Percentiles rank a stretch among this genome's conserved stretches.
Conservation (phyloP, 2,888 invertebrate genomes). For the Aporophyla nigra region DNA sequence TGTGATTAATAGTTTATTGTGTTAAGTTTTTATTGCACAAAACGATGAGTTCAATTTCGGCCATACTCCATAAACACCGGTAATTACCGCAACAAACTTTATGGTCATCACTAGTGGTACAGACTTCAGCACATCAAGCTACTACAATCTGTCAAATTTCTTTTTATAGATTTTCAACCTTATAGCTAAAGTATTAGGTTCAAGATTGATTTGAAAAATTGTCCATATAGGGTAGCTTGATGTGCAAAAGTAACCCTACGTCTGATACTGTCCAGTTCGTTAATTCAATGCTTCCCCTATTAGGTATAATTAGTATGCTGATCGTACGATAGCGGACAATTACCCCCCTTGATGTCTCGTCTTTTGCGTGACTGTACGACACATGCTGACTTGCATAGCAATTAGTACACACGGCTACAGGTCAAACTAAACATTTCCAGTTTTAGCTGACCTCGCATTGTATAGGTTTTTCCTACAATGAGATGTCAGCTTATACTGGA, state of each 20-base stretch:
- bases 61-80: too few relatives aligned
- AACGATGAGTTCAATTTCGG: background rate
- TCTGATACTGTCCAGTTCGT: slow-evolving; percentile 32
- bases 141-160: too few relatives aligned
- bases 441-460: too few relatives aligned
- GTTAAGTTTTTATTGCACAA: background rate
- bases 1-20: background rate
- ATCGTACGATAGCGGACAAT: slow-evolving; percentile 38
- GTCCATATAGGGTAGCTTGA: too few relatives aligned
- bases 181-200: too few relatives aligned
- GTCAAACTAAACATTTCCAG: too few relatives aligned
- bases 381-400: background rate
- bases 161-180: too few relatives aligned
- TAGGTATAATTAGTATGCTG: slow-evolving; percentile 50
- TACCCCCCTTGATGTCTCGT: slow-evolving; percentile 34
- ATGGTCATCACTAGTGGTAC: slow-evolving; percentile 46
- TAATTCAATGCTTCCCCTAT: slow-evolving; percentile 44
- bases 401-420: background rate
- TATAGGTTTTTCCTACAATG: too few relatives aligned
- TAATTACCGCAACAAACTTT: slow-evolving; percentile 16
- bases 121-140: too few relatives aligned
- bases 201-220: too few relatives aligned
- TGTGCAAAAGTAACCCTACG: slow-evolving; percentile 48
- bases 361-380: slow-evolving; percentile 6
- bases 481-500: too few relatives aligned